Percentiles rank a stretch among this genome's conserved stretches.
Conservation (phyloP, 2,113 vertebrate species). For the Chinchilla lanigera region DNA sequence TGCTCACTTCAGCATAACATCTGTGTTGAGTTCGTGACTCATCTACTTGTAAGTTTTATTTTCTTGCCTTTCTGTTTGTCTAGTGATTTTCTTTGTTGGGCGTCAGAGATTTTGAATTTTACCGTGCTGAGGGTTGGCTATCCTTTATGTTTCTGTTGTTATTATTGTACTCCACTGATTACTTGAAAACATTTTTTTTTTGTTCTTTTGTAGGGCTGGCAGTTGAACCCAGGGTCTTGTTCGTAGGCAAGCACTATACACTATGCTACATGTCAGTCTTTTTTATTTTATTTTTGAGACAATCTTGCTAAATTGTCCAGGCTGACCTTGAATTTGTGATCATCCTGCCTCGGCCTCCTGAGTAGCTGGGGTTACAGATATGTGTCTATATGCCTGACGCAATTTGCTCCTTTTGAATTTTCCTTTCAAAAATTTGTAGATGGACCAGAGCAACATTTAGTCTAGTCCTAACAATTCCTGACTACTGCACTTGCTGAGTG, state of each 20-base stretch:
- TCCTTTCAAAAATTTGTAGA: neutral
- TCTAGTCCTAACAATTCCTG: neutral
- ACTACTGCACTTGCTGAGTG: neutral
- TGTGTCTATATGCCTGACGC: neutral
- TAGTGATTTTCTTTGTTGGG: neutral
- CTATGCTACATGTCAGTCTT: neutral
- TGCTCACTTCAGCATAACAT: neutral
- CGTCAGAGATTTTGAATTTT: slow-evolving; percentile 12
- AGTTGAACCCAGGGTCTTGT: neutral
- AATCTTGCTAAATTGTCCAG: neutral
- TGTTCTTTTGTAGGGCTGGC: neutral
- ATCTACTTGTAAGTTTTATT: neutral
- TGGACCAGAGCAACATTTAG: neutral
- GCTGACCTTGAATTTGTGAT: neutral
- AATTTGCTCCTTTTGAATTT: neutral
- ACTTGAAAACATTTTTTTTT: neutral
- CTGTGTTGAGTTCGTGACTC: neutral
- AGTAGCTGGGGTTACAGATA: neutral
- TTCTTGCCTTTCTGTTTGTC: neutral
- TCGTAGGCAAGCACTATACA: neutral
- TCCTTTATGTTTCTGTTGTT: neutral
- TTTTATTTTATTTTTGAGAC: neutral
- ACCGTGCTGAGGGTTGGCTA: neutral
- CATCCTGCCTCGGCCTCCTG: neutral
- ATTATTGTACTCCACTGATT: neutral